Evolutionary conservation across 2,113 vertebrate genomes (phyloP).

Genomic region (Gorsachius goisagi): DNA sequence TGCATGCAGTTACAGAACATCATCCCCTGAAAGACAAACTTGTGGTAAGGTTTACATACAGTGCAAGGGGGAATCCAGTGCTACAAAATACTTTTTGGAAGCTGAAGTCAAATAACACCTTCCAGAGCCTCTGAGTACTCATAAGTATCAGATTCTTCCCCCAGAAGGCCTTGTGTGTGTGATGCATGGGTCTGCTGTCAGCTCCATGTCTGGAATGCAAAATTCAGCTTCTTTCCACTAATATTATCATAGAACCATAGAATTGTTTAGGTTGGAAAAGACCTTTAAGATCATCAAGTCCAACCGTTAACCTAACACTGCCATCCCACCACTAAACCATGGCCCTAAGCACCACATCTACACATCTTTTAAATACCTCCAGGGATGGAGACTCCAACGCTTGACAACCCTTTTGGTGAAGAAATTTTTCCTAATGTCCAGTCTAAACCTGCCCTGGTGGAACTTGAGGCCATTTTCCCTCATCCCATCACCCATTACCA

Average conservation of each 20-base stretch:
- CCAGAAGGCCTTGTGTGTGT: accelerated
- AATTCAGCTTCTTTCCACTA: not conserved
- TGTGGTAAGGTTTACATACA: not conserved
- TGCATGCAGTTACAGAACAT: not conserved
- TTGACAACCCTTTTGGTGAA: too few species aligned
- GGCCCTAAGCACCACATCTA: too few species aligned
- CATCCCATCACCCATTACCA: too few species aligned
- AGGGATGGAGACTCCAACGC: too few species aligned
- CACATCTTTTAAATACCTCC: too few species aligned
- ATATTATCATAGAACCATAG: not conserved
- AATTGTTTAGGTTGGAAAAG: too few species aligned
- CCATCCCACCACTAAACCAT: too few species aligned
- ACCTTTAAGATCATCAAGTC: too few species aligned
- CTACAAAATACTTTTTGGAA: not conserved
- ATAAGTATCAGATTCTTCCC: not conserved
- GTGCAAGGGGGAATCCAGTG: not conserved
- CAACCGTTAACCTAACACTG: too few species aligned
- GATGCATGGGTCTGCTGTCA: not conserved
- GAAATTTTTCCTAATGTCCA: too few species aligned
- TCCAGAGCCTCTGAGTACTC: not conserved
- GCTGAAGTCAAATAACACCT: not conserved
- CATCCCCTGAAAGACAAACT: not conserved
- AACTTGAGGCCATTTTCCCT: too few species aligned
- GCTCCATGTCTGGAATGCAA: not conserved
- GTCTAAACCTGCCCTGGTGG: too few species aligned